A percentile compares a stretch with the other conserved stretches of the same genome.
Evolutionary conservation across 2,888 invertebrate species (phyloP).

Genomic region (Drymonia ruficornis): DNA sequence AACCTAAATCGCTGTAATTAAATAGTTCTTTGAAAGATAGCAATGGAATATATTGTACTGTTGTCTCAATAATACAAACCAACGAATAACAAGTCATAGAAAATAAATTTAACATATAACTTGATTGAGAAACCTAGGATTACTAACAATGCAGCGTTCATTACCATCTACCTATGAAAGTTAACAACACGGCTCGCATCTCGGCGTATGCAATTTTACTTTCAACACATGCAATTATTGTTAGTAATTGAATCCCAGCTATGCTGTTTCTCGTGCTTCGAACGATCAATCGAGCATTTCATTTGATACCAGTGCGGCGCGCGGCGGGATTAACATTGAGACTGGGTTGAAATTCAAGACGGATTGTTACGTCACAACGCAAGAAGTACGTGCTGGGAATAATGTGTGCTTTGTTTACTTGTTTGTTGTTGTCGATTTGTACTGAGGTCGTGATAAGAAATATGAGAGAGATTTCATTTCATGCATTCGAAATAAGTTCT

Average conservation of each 20-base stretch:
- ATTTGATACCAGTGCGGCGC: slow-evolving; percentile 31
- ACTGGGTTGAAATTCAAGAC: slow-evolving; percentile 37
- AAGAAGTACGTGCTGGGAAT: slow-evolving; percentile 19
- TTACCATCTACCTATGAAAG: slow-evolving; percentile 17
- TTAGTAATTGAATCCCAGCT: slow-evolving; percentile 37
- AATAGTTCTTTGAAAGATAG: no score
- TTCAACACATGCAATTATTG: slow-evolving; percentile 40
- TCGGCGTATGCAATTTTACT: slow-evolving; percentile 40
- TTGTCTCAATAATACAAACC: no score
- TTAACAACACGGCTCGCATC: slow-evolving; percentile 26
- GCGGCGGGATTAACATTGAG: slow-evolving; percentile 38
- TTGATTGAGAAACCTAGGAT: background rate
- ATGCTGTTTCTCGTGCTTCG: slow-evolving; percentile 34
- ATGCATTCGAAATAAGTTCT: background rate
- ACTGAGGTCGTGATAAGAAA: background rate
- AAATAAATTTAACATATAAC: background rate
- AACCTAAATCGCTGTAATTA: no score
- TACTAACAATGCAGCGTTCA: background rate
- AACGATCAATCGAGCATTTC: slow-evolving; percentile 47
- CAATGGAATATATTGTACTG: no score
- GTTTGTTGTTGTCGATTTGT: background rate
- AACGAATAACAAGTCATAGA: no score
- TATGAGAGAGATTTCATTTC: background rate
- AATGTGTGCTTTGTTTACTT: slow-evolving; percentile 21
- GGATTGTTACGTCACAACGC: slow-evolving; percentile 26